These are phyloP conservation scores for Psittacula cyanocephala DNA, from an alignment of 2,113 vertebrate species.

Conservation along the genomic window DNA sequence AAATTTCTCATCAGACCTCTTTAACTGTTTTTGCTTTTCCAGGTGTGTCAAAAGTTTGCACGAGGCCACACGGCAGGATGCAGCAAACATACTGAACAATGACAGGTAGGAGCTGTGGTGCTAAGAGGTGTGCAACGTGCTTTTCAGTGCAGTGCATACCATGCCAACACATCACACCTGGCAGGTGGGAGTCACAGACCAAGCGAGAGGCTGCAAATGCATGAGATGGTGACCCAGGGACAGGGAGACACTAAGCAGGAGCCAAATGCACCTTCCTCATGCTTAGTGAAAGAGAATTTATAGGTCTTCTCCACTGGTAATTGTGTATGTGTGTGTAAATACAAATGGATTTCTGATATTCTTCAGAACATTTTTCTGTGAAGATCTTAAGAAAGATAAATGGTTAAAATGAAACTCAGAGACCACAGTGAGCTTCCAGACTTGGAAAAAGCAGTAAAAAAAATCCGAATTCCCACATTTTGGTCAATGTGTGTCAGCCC, in stretches of 20 bases:
- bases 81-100: accelerated
- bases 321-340: not conserved
- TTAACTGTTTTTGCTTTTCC: not conserved
- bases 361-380: not conserved
- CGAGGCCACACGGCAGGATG: not conserved
- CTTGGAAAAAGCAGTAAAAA: not conserved
- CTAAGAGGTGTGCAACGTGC: accelerated
- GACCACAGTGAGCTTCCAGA: not conserved
- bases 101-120: not conserved
- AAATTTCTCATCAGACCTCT: not conserved
- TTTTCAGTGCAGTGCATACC: not conserved
- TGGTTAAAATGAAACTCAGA: not conserved
- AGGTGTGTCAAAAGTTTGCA: not conserved
- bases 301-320: not conserved
- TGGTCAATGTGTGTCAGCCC: not conserved
- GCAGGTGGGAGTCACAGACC: not conserved
- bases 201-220: not conserved
- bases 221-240: not conserved
- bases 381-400: not conserved
- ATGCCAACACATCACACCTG: not conserved
- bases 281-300: not conserved
- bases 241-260: not conserved
- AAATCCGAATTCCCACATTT: not conserved
- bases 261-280: accelerated
- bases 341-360: not conserved